phyloP scores from a whole-genome alignment of 2,888 invertebrate species.

The Cheilosia pagana region DNA sequence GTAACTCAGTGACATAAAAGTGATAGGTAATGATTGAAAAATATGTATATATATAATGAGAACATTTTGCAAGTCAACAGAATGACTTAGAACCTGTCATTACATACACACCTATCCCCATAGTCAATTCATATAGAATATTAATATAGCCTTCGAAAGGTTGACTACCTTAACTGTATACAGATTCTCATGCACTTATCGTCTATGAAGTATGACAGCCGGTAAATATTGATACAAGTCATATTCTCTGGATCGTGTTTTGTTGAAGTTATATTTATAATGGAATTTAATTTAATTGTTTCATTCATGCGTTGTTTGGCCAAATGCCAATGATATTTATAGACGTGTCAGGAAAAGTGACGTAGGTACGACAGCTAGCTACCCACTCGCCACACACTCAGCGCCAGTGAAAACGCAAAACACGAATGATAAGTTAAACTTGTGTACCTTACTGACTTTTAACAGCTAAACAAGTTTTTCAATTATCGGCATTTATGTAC shows the following conservation, averaged over 20 bases:
- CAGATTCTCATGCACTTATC: too few relatives aligned
- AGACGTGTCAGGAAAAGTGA: slow-evolving; percentile 21
- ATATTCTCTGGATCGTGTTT: not conserved
- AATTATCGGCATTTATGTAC: not conserved
- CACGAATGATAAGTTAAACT: not conserved
- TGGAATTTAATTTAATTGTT: slow-evolving; percentile 3
- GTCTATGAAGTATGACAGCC: too few relatives aligned
- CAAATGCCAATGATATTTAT: slow-evolving; percentile 6
- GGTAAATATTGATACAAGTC: too few relatives aligned
- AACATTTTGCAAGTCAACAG: too few relatives aligned
- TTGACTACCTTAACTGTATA: too few relatives aligned
- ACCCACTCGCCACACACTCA: not conserved
- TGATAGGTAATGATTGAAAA: too few relatives aligned
- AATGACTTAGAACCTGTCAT: too few relatives aligned
- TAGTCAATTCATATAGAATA: too few relatives aligned
- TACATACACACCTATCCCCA: too few relatives aligned
- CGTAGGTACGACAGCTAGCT: not conserved
- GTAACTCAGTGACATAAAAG: too few relatives aligned
- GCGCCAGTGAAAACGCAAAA: slow-evolving; percentile 5
- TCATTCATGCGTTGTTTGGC: slow-evolving; percentile 48
- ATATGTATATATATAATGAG: too few relatives aligned
- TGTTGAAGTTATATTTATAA: slow-evolving; percentile 5
- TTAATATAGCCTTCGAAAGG: too few relatives aligned
- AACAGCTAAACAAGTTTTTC: slow-evolving; percentile 26
- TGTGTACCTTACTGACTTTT: not conserved